Conservation (phyloP, 2,113 vertebrate genomes). For the Microtus richardsoni region DNA sequence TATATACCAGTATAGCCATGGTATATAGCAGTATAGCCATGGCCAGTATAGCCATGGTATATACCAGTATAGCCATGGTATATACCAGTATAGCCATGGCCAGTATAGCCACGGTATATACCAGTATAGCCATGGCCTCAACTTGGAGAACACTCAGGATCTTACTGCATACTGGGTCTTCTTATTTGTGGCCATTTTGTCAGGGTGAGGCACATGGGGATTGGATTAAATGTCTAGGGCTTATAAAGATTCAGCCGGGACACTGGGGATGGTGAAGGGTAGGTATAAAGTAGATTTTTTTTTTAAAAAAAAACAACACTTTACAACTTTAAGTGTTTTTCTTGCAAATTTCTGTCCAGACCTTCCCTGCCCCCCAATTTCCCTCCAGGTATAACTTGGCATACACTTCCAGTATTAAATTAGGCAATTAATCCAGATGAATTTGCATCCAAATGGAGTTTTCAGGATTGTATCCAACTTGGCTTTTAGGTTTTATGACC, state of each 20-base stretch:
- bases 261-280: not conserved
- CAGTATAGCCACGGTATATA: no score
- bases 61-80: no score
- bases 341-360: conserved; percentile 37
- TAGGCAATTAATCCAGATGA: conserved; percentile 49
- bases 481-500: conserved; percentile 53
- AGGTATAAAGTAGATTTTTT: not conserved
- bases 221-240: not conserved
- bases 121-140: not conserved
- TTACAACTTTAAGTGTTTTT: not conserved
- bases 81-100: no score
- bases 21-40: no score
- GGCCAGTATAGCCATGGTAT: no score
- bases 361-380: not conserved
- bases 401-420: conserved; percentile 18
- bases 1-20: no score
- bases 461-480: conserved; percentile 53
- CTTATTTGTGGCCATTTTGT: not conserved
- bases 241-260: not conserved
- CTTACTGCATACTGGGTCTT: accelerated
- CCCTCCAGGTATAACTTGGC: conserved; percentile 9
- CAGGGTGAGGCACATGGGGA: not conserved
- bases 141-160: not conserved
- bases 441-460: conserved; percentile 49
- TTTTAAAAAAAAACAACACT: not conserved